Base-by-base conservation (phyloP, 2,113 vertebrate genomes). In the Panurus biarmicus region DNA sequence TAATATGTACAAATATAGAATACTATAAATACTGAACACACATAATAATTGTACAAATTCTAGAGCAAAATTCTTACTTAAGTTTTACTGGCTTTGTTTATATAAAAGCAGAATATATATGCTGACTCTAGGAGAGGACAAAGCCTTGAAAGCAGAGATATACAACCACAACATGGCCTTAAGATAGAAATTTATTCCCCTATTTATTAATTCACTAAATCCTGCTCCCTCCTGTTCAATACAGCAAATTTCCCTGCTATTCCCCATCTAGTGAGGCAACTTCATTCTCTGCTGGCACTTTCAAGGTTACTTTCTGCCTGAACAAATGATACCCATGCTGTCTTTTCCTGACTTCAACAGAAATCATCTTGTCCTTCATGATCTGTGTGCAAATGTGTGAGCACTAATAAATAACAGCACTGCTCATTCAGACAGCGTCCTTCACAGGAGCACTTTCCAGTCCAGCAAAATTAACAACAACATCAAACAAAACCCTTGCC, bases 251-350 rank as follows among this genome's bases (percentile, higher is more conserved):
- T 91, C 33, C 31, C 53, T 42, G 26, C 70, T n/a, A 23, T 65
- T 19, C 28, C 26, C 28, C 33, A 54, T 35, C n/a, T 31, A 57
- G 24, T 4, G 22, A 93, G 62, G n/a, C 35, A 88, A 51, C 44
- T 91, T 93, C 50, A 62, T 89, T 94, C 51, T 73, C 51, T 83
- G 47, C 60, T 58, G 72, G 64, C 25, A 9, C 22, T 85, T 85
- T 67, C 71, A 96, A 95, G 93, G 85, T 89, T 91, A 62, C 24
- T n/a, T 15, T 65, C 66, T 75, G 61, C 70, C 84, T 93, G 66
- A 94, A 85, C 56, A 94, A 94, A 94, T 48, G 40, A 94, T 35
- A 71, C 12, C 28, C 5, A 3, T 24, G 20, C 64, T 56, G 11
- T 44, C 71, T 74, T 94, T 89, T 83, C 78, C 60, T 44, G 51